Conservation (phyloP, 2,888 invertebrate genomes). For the Phalangium opilio region DNA sequence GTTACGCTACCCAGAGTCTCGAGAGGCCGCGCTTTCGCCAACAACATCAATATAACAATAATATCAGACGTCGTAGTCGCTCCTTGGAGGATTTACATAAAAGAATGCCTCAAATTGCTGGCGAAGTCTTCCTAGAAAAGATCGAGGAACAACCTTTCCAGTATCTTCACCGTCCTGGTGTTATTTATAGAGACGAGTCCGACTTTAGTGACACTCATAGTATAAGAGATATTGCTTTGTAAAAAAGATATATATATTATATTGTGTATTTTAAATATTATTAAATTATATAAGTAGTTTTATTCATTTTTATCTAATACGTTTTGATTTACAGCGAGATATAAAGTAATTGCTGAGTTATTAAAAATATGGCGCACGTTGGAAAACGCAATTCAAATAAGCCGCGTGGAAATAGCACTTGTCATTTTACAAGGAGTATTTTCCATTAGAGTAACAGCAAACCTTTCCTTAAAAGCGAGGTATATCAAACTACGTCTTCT, state of each 20-base stretch:
- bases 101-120: not conserved
- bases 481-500: too few relatives aligned
- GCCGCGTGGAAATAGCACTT: too few relatives aligned
- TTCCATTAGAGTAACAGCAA: too few relatives aligned
- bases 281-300: too few relatives aligned
- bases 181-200: constrained; percentile 3
- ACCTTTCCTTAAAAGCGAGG: too few relatives aligned
- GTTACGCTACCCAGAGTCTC: constrained; percentile 1
- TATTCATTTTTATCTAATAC: too few relatives aligned
- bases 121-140: constrained; percentile 4
- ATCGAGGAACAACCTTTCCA: constrained; percentile 8
- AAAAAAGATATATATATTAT: not conserved
- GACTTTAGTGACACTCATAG: constrained; percentile 5
- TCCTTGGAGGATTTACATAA: not conserved
- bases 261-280: too few relatives aligned
- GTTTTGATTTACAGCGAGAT: too few relatives aligned
- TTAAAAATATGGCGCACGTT: too few relatives aligned
- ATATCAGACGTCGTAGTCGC: not conserved
- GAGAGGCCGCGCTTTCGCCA: not conserved
- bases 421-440: too few relatives aligned
- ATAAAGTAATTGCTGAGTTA: too few relatives aligned
- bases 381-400: too few relatives aligned
- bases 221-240: constrained; percentile 9
- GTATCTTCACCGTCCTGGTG: constrained; percentile 11
- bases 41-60: not conserved